A percentile compares a stretch with the other conserved stretches of the same genome.
These are phyloP conservation scores for Neodiprion virginianus DNA, from an alignment of 1,140 invertebrate genomes.

Conservation along the genomic window DNA sequence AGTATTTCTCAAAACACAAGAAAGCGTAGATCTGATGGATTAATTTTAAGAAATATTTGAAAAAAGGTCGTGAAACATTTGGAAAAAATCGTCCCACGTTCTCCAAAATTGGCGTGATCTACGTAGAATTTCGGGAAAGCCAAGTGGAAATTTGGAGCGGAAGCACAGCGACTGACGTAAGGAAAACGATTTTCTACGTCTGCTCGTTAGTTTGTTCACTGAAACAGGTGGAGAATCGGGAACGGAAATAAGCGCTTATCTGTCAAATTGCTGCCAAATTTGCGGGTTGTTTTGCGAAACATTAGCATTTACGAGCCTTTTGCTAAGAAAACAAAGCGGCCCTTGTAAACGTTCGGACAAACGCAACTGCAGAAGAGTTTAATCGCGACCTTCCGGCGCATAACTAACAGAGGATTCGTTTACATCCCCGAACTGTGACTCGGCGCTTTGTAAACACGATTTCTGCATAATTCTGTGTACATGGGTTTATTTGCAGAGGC, in stretches of 20 bases:
- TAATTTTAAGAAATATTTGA: too few species aligned
- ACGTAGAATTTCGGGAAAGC: too few species aligned
- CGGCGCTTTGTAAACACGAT: not conserved
- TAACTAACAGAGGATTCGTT: not conserved
- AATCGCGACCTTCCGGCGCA: not conserved
- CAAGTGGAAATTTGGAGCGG: too few species aligned
- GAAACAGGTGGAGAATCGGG: too few species aligned
- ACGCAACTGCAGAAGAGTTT: not conserved
- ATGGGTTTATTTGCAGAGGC: not conserved
- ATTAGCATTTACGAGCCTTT: not conserved
- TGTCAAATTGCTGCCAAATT: not conserved
- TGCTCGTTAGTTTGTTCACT: too few species aligned
- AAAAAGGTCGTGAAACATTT: too few species aligned
- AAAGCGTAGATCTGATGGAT: too few species aligned
- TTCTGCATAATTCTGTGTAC: not conserved
- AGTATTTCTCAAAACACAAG: too few species aligned
- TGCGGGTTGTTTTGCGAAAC: not conserved
- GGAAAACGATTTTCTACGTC: too few species aligned
- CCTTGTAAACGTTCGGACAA: not conserved
- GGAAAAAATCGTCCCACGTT: too few species aligned
- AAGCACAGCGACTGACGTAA: too few species aligned
- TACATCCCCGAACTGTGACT: not conserved
- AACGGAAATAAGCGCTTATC: not conserved
- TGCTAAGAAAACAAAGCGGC: not conserved
- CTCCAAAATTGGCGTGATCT: too few species aligned